Evolutionary conservation across 2,113 vertebrate genomes (phyloP).

Genomic region (Oenanthe oenanthe): DNA sequence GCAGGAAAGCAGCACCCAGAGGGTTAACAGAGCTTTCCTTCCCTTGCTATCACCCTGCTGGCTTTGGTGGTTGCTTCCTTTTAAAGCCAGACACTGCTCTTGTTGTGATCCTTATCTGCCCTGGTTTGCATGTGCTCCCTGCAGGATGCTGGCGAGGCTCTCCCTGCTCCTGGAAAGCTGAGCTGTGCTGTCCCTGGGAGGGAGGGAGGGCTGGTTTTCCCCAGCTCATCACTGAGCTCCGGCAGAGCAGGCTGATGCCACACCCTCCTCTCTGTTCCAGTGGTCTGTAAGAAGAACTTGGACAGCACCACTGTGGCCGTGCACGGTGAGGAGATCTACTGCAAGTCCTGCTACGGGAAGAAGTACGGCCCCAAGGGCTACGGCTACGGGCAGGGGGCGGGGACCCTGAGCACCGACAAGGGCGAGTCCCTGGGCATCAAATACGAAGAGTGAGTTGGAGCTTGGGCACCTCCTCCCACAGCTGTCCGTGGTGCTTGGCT

Average conservation of each 20-base stretch:
- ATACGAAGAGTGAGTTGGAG: slow-evolving; percentile 81
- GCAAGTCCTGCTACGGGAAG: slow-evolving; percentile 92
- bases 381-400: slow-evolving; percentile 89
- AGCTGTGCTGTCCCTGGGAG: neutral
- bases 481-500: neutral
- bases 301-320: slow-evolving; percentile 93
- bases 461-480: neutral
- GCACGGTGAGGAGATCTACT: slow-evolving; percentile 92
- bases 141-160: neutral
- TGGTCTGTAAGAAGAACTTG: slow-evolving; percentile 91
- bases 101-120: slow-evolving; percentile 42
- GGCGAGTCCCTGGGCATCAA: slow-evolving; percentile 89
- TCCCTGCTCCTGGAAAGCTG: slow-evolving; percentile 24
- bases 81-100: slow-evolving; percentile 26
- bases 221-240: neutral
- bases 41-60: neutral
- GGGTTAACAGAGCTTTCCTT: neutral
- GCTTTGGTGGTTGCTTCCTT: slow-evolving; percentile 22
- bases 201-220: slow-evolving; percentile 23
- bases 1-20: neutral
- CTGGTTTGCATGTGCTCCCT: neutral
- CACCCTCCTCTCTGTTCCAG: slow-evolving; percentile 64
- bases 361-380: slow-evolving; percentile 96
- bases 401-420: slow-evolving; percentile 90
- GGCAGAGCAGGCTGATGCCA: neutral